Evolutionary conservation across 2,797 vertebrate species (phyloP).

Genomic region (Danio kyathit): DNA sequence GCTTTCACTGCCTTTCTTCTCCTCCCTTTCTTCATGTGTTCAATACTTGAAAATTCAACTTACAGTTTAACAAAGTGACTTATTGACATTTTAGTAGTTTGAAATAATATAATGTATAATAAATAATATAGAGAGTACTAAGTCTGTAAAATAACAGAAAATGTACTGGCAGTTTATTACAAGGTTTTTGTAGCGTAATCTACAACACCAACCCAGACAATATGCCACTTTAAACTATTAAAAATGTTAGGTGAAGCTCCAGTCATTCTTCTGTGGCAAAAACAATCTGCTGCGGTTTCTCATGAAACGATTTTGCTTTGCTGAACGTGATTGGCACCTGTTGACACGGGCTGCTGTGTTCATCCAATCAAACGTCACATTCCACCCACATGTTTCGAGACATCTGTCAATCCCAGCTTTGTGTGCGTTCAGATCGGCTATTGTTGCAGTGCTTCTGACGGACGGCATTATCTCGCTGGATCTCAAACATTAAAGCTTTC

Average conservation of each 20-base stretch:
- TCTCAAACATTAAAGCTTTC: constrained; percentile 22
- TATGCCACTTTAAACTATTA: too few species aligned
- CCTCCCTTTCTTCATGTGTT: too few species aligned
- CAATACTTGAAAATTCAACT: too few species aligned
- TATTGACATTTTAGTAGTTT: too few species aligned
- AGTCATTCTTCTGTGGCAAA: constrained; percentile 6
- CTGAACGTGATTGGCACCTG: constrained; percentile 71
- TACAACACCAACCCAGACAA: too few species aligned
- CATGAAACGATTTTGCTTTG: constrained; percentile 39
- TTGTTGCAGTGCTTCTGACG: constrained; percentile 36
- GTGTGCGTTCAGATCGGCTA: constrained; percentile 71
- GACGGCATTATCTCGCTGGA: constrained; percentile 30
- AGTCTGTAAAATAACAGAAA: too few species aligned
- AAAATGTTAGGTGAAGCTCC: background rate
- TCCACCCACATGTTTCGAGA: constrained; percentile 70
- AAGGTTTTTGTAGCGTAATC: too few species aligned
- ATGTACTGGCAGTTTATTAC: too few species aligned
- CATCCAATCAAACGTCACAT: constrained; percentile 72
- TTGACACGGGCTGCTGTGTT: constrained; percentile 75
- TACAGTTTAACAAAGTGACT: too few species aligned
- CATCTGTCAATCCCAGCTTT: constrained; percentile 77
- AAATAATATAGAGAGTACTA: too few species aligned
- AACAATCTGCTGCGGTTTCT: background rate
- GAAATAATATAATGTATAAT: too few species aligned
- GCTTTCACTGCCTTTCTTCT: too few species aligned